Evolutionary conservation across 1,140 invertebrate genomes (phyloP).

Genomic region (Drosophila arizonae): DNA sequence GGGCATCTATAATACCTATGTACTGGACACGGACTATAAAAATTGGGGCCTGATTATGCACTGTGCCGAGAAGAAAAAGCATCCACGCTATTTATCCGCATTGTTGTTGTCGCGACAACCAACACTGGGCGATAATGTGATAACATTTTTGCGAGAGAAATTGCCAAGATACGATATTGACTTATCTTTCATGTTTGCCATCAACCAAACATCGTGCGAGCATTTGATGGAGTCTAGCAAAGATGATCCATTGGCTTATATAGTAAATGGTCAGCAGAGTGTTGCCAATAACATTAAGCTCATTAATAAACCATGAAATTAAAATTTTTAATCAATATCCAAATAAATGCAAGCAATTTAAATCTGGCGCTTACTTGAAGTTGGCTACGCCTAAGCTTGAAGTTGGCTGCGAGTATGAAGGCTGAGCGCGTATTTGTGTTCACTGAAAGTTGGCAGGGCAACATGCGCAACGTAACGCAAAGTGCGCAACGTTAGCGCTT

Average conservation of each 20-base stretch:
- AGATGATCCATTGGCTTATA: constrained; percentile 77
- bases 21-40: constrained; percentile 91
- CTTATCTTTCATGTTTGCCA: constrained; percentile 91
- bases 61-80: constrained; percentile 92
- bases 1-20: constrained; percentile 94
- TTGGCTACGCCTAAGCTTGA: constrained; percentile 3
- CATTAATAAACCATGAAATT: constrained; percentile 48
- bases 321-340: constrained; percentile 7
- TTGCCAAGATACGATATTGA: constrained; percentile 90
- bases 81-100: constrained; percentile 91
- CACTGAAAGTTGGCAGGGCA: constrained; percentile 8
- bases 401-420: constrained; percentile 3
- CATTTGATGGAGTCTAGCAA: constrained; percentile 76
- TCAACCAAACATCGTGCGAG: constrained; percentile 86
- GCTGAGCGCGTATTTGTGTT: constrained; percentile 4
- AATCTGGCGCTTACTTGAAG: constrained; percentile 19
- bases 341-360: constrained; percentile 14
- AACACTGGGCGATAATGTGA: constrained; percentile 85
- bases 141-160: constrained; percentile 84
- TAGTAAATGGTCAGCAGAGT: constrained; percentile 62
- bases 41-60: constrained; percentile 92
- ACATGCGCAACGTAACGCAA: constrained; percentile 13
- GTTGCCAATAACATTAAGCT: constrained; percentile 52
- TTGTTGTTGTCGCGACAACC: constrained; percentile 89
- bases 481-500: constrained; percentile 1